phyloP scores from a whole-genome alignment of 2,888 invertebrate species.

The Cosmia trapezina region DNA sequence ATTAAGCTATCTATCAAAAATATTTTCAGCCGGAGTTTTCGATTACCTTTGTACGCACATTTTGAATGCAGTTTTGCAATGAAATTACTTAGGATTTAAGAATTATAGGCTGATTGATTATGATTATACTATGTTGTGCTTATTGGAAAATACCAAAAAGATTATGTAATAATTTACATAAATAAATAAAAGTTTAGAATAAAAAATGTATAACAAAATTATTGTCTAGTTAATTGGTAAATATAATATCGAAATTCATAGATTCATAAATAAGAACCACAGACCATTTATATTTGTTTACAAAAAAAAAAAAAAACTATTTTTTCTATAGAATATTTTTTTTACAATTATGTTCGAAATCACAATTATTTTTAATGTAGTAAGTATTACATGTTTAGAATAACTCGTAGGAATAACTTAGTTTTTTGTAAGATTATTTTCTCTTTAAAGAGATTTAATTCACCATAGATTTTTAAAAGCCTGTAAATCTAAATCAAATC shows the following conservation, averaged over 20 bases:
- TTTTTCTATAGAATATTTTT: slow-evolving; percentile 30
- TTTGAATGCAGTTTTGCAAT: too few species aligned
- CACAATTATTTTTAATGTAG: slow-evolving; percentile 48
- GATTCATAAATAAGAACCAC: background rate
- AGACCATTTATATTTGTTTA: slow-evolving; percentile 1
- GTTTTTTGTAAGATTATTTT: slow-evolving; percentile 16
- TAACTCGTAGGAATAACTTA: too few species aligned
- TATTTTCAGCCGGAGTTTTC: too few species aligned
- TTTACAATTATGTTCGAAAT: slow-evolving; percentile 25
- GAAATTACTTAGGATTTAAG: too few species aligned
- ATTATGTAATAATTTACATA: slow-evolving; percentile 1
- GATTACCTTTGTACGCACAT: too few species aligned
- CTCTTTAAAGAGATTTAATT: background rate
- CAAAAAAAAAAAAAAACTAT: background rate
- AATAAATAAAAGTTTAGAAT: slow-evolving; percentile 33
- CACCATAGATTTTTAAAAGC: slow-evolving; percentile 5
- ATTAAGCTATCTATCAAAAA: too few species aligned
- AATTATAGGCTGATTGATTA: too few species aligned
- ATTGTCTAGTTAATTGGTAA: slow-evolving; percentile 9
- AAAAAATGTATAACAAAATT: slow-evolving; percentile 14
- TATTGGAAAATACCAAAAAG: slow-evolving; percentile 29
- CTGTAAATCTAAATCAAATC: background rate
- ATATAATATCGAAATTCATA: slow-evolving; percentile 1
- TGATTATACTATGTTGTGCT: too few species aligned
- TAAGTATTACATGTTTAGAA: slow-evolving; percentile 25